Base-by-base conservation (phyloP, 2,797 vertebrate genomes). In the Gouania willdenowi region DNA sequence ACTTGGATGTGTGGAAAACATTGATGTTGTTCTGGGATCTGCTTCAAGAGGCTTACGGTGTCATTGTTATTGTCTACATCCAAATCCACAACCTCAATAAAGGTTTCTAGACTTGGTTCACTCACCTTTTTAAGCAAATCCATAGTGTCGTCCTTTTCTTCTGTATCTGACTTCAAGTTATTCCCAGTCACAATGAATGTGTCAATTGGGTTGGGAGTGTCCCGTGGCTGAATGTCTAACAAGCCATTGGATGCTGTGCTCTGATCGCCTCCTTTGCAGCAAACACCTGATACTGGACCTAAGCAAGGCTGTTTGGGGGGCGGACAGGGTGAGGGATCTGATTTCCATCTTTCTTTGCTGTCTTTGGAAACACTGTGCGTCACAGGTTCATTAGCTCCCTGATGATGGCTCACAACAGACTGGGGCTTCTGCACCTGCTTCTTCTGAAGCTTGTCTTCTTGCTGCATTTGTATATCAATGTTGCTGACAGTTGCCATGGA, bases 401-500 rank as follows among this genome's bases (percentile, higher is more conserved):
- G 6, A 3, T 28, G 57, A 18, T 71, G 71, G 27, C 65, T 60
- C 45, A 56, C 41, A 22, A 55, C 63, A 29, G 53, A 45, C 39
- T 47, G 62, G 5, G 70, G 43, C 32, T 13, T 28, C 27, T 82
- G 75, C 4, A 35, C 68, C 46, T 53, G 40, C 19, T 18, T 59
- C 23, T 54, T 66, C 8, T 44, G 27, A 22, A 26, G 25, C 10
- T 32, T 67, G 41, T 72, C 73, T 59, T 85, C 81, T 35, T 41
- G 40, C 16, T 73, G 58, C 20, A 64, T 62, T 11, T 82, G 66
- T 33, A 97, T 55, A 69, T 90, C 87, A 69, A 98, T 88, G 34
- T 83, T 88, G 74, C 90, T 95, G 61, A 95, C n/a, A 1, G 92
- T 95, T 55, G 90, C 91, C 71, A 93, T 15, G 37, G 88, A 91